phyloP scores from a whole-genome alignment of 2,113 vertebrate genomes.

The Ancistrus triradiatus region DNA sequence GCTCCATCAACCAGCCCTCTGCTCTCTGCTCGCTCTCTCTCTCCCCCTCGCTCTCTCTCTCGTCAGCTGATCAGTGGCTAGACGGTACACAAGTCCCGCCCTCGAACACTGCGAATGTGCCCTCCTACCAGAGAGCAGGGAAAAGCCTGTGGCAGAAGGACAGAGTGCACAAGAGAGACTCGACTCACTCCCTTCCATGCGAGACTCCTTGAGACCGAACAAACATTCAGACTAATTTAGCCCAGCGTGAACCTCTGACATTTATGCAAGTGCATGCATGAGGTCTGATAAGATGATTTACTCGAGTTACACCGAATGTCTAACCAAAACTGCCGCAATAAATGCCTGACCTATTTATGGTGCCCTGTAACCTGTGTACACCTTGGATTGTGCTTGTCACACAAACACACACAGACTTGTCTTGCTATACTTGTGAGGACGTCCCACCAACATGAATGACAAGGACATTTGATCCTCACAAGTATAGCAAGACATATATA shows the following conservation, averaged over 20 bases:
- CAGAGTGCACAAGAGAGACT: slow-evolving; percentile 31
- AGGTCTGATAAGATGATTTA: slow-evolving; percentile 1
- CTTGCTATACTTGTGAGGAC: no score
- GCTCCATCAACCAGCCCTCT: slow-evolving; percentile 5
- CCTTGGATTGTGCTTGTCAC: not conserved
- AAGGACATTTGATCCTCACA: no score
- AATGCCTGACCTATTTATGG: slow-evolving; percentile 7
- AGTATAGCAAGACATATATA: no score
- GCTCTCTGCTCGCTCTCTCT: not conserved
- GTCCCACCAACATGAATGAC: no score
- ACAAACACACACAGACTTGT: slow-evolving; percentile 6
- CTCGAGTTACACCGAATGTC: not conserved
- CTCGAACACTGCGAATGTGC: slow-evolving; percentile 37
- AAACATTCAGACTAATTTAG: slow-evolving; percentile 73
- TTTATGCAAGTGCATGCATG: slow-evolving; percentile 45
- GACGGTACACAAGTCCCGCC: slow-evolving; percentile 57
- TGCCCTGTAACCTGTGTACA: not conserved
- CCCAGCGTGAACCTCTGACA: slow-evolving; percentile 68
- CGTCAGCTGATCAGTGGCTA: slow-evolving; percentile 62
- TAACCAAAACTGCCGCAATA: slow-evolving; percentile 14
- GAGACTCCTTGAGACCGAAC: slow-evolving; percentile 57
- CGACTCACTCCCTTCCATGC: slow-evolving; percentile 46
- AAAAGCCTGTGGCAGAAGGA: slow-evolving; percentile 6
- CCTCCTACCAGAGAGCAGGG: slow-evolving; percentile 13
- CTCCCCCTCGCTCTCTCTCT: slow-evolving; percentile 14